Evolutionary conservation across 2,113 vertebrate species (phyloP).

Genomic region (Hipposideros armiger): DNA sequence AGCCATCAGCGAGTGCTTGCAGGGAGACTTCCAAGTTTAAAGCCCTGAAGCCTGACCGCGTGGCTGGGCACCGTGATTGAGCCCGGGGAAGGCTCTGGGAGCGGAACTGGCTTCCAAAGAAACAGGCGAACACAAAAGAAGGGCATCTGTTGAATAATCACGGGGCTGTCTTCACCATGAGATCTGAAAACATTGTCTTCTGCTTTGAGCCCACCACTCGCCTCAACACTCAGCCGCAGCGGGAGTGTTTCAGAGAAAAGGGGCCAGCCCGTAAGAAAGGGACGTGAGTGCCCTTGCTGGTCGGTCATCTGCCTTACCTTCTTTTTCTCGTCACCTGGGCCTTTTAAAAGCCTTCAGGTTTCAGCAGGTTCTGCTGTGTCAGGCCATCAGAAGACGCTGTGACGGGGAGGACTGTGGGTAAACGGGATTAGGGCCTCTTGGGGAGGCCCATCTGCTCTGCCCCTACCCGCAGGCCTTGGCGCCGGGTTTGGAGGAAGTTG

Average conservation of each 20-base stretch:
- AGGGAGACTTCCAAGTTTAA: slow-evolving; percentile 25
- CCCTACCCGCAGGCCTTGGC: slow-evolving; percentile 9
- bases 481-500: slow-evolving; percentile 42
- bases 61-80: not conserved
- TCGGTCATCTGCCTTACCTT: slow-evolving; percentile 19
- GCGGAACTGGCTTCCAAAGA: not conserved
- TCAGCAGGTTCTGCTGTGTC: slow-evolving; percentile 48
- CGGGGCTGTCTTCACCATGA: not conserved
- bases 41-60: slow-evolving; percentile 4
- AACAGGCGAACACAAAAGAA: not conserved
- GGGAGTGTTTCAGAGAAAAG: slow-evolving; percentile 34
- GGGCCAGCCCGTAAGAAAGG: not conserved
- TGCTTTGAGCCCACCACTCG: not conserved
- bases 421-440: slow-evolving; percentile 60
- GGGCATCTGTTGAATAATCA: not conserved
- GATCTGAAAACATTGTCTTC: not conserved
- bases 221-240: not conserved
- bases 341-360: slow-evolving; percentile 60
- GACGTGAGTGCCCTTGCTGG: not conserved
- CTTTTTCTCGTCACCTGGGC: not conserved
- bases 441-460: slow-evolving; percentile 58
- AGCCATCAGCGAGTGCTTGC: slow-evolving; percentile 3
- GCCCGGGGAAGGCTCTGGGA: not conserved
- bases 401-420: not conserved
- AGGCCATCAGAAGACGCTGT: slow-evolving; percentile 64